A percentile compares a stretch with the other conserved stretches of the same genome.
These are phyloP conservation scores for Galeruca laticollis DNA, from an alignment of 2,888 invertebrate genomes.

Conservation along the genomic window DNA sequence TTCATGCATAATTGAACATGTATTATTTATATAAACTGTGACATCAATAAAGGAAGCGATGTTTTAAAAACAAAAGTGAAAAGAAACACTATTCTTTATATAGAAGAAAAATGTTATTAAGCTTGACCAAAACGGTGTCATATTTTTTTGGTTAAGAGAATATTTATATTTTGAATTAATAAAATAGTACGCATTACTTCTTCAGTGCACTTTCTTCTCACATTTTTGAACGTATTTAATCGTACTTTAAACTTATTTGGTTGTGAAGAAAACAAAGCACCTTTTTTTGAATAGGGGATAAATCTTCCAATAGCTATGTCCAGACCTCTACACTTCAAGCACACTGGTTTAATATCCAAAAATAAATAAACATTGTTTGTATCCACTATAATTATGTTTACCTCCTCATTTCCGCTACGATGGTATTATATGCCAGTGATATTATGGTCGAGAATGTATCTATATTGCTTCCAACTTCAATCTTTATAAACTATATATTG, in stretches of 20 bases:
- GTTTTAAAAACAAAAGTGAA: constrained; percentile 27
- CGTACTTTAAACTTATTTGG: neutral
- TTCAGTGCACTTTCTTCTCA: neutral
- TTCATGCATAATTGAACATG: constrained; percentile 7
- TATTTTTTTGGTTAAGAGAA: constrained; percentile 1
- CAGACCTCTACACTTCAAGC: too few relatives aligned
- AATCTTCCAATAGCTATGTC: too few relatives aligned
- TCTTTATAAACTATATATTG: too few relatives aligned
- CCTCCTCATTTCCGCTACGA: too few relatives aligned
- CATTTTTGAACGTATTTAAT: neutral
- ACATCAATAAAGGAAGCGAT: constrained; percentile 14
- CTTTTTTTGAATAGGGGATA: too few relatives aligned
- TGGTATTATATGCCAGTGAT: too few relatives aligned
- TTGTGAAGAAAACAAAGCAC: neutral
- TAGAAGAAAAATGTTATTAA: constrained; percentile 35
- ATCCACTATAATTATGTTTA: too few relatives aligned
- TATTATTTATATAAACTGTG: constrained; percentile 32
- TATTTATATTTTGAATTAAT: neutral
- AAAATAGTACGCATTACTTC: neutral
- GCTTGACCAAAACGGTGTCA: constrained; percentile 4
- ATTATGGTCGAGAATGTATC: too few relatives aligned
- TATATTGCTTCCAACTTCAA: too few relatives aligned
- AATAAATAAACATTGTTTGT: too few relatives aligned
- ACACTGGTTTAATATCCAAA: too few relatives aligned
- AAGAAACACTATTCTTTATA: constrained; percentile 19